Evolutionary conservation across 2,888 invertebrate genomes (phyloP).

Genomic region (Drosophila prostipennis): DNA sequence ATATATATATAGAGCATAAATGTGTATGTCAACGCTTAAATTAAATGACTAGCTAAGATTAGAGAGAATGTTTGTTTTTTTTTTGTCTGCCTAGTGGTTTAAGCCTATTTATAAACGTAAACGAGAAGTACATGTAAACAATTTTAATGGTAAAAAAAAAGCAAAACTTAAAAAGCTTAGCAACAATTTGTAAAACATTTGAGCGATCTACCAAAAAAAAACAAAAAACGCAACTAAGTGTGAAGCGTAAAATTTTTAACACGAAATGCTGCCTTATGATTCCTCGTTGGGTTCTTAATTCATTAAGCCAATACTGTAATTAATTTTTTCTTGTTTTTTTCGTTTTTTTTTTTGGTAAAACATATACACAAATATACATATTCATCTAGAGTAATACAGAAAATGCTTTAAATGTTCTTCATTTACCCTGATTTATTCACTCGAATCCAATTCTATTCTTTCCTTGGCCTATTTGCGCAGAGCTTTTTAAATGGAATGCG

Average conservation of each 20-base stretch:
- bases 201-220: slow-evolving; percentile 39
- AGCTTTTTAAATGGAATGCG: slow-evolving; percentile 51
- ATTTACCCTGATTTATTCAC: slow-evolving; percentile 36
- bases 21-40: slow-evolving; percentile 65
- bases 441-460: slow-evolving; percentile 40
- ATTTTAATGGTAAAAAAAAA: slow-evolving; percentile 30
- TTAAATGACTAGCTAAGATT: slow-evolving; percentile 57
- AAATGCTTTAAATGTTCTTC: slow-evolving; percentile 59
- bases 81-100: slow-evolving; percentile 31
- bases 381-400: slow-evolving; percentile 40
- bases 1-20: slow-evolving; percentile 47
- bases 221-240: slow-evolving; percentile 20
- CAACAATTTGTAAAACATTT: slow-evolving; percentile 45
- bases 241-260: slow-evolving; percentile 53
- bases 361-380: slow-evolving; percentile 34
- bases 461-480: slow-evolving; percentile 57
- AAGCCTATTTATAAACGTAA: slow-evolving; percentile 37
- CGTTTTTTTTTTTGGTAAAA: background rate
- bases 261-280: slow-evolving; percentile 55
- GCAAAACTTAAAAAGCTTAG: slow-evolving; percentile 25
- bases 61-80: slow-evolving; percentile 27
- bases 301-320: slow-evolving; percentile 57
- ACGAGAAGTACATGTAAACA: slow-evolving; percentile 31
- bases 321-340: slow-evolving; percentile 20
- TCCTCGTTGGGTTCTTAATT: slow-evolving; percentile 73